Conservation (phyloP, 2,888 invertebrate species). For the Dryococelus australis region DNA sequence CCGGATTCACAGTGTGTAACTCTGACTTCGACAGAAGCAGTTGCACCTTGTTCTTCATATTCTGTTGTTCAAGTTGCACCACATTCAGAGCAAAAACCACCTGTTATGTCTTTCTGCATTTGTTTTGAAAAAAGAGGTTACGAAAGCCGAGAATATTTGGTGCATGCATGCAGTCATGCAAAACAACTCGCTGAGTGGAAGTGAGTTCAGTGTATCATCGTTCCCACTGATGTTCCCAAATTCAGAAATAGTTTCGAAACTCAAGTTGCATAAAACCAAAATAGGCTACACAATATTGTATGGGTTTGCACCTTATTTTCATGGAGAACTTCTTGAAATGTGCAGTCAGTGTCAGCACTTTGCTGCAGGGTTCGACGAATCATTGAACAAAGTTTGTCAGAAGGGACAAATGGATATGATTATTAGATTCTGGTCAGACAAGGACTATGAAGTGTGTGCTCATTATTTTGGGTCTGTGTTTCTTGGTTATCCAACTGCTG, state of each 20-base stretch:
- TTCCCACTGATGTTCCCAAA: neutral
- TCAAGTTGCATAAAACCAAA: neutral
- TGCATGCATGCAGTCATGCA: neutral
- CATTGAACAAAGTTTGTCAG: neutral
- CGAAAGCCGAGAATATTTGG: neutral
- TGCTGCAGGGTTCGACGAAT: no score
- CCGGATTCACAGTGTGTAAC: neutral
- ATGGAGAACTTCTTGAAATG: no score
- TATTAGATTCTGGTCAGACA: neutral
- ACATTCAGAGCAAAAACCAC: neutral
- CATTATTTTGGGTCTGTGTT: no score
- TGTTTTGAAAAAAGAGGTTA: neutral
- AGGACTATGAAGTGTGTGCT: no score
- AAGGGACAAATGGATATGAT: neutral
- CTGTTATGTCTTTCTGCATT: neutral
- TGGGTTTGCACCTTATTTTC: no score
- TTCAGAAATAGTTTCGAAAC: neutral
- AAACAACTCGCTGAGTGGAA: neutral
- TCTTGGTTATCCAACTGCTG: neutral
- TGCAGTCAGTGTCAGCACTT: no score
- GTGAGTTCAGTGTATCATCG: neutral
- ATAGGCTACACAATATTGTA: no score
- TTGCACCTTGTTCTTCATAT: neutral
- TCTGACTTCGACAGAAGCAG: neutral
- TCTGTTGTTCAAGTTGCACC: neutral